Conservation (phyloP, 2,888 invertebrate genomes). For the Penaeus monodon region DNA sequence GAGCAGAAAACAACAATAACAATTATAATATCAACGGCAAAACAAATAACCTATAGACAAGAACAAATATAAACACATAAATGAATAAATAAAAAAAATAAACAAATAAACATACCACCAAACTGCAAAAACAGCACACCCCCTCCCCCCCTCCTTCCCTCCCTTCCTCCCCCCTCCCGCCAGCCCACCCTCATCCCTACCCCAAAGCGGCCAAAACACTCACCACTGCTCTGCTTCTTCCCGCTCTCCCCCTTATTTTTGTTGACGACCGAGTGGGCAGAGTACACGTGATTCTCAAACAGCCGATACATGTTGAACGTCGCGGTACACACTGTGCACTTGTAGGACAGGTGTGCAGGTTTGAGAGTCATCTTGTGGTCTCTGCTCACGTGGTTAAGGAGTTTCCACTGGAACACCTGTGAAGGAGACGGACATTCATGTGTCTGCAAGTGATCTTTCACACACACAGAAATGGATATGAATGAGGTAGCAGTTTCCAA, state of each 20-base stretch:
- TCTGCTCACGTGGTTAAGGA: slow-evolving; percentile 90
- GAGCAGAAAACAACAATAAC: no score
- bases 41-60: no score
- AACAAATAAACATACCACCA: no score
- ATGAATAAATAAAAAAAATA: no score
- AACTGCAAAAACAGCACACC: no score
- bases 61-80: no score
- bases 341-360: slow-evolving; percentile 93
- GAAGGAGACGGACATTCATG: slow-evolving; percentile 66
- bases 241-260: slow-evolving; percentile 72
- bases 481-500: no score
- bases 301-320: slow-evolving; percentile 96
- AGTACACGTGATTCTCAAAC: slow-evolving; percentile 93
- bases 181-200: neutral
- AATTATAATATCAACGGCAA: no score
- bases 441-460: no score
- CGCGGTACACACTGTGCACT: slow-evolving; percentile 94
- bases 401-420: slow-evolving; percentile 93
- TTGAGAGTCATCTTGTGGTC: slow-evolving; percentile 93
- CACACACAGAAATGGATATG: no score
- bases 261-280: slow-evolving; percentile 90
- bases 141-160: neutral
- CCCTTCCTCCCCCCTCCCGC: neutral
- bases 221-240: slow-evolving; percentile 39
- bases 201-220: neutral